Evolutionary conservation across 2,888 invertebrate species (phyloP).

Genomic region (Hyalella azteca): DNA sequence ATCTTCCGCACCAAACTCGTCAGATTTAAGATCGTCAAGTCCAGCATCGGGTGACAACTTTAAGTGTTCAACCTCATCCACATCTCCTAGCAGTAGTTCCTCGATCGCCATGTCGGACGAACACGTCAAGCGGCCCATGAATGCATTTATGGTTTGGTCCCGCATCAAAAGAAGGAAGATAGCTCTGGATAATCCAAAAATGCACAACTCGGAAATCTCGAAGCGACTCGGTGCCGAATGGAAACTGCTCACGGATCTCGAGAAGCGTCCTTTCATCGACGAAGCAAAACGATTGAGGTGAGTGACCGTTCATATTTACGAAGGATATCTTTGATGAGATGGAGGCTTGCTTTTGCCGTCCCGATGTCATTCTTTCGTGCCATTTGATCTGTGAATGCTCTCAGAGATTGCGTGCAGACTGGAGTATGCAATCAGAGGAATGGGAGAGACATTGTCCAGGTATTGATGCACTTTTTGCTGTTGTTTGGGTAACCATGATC

Average conservation of each 20-base stretch:
- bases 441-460: too few species aligned
- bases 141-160: conserved; percentile 98
- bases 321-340: background rate
- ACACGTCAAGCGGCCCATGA: conserved; percentile 96
- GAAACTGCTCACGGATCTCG: conserved; percentile 84
- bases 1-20: background rate
- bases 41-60: background rate
- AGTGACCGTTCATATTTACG: background rate
- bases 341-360: background rate
- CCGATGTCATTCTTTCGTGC: background rate
- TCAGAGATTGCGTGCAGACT: too few species aligned
- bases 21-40: background rate
- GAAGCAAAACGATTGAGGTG: conserved; percentile 82
- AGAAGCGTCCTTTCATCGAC: conserved; percentile 88
- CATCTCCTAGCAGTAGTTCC: background rate
- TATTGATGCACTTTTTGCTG: too few species aligned
- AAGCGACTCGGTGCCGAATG: conserved; percentile 84
- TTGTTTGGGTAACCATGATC: too few species aligned
- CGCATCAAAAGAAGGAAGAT: conserved; percentile 88
- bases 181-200: conserved; percentile 85
- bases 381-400: background rate
- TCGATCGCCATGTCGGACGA: conserved; percentile 61
- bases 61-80: background rate
- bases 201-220: conserved; percentile 78
- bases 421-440: too few species aligned